Percentiles rank a stretch among this genome's conserved stretches.
Conservation (phyloP, 2,888 invertebrate species). For the Epinotia demarniana region DNA sequence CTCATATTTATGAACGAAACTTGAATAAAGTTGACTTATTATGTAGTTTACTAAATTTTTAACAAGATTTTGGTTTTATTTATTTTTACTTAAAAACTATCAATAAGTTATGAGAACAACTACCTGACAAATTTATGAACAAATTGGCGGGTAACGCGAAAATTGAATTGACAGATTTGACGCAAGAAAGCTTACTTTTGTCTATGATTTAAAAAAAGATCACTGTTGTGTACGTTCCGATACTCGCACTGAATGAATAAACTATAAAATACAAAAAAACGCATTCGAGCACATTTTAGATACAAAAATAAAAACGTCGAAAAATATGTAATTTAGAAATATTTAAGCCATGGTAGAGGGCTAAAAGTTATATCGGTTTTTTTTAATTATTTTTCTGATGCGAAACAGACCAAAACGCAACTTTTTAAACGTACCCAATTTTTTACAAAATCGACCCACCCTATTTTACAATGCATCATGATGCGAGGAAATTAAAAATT, state of each 20-base stretch:
- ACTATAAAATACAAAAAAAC: background rate
- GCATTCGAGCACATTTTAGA: constrained; percentile 7
- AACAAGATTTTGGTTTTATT: background rate
- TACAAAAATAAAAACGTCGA: constrained; percentile 12
- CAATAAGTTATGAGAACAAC: background rate
- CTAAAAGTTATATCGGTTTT: constrained; percentile 10
- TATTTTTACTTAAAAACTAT: background rate
- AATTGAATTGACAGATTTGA: constrained; percentile 11
- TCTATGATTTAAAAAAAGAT: constrained; percentile 8
- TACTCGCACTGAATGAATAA: too few relatives aligned
- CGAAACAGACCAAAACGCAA: constrained; percentile 11
- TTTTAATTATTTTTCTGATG: constrained; percentile 16
- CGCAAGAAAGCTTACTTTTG: background rate
- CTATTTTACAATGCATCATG: too few relatives aligned
- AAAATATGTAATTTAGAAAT: background rate
- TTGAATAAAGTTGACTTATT: background rate
- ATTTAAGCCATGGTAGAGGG: background rate
- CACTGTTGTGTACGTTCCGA: constrained; percentile 8
- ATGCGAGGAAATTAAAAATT: too few relatives aligned
- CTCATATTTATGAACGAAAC: constrained; percentile 7
- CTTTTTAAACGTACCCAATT: constrained; percentile 9
- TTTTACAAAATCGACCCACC: constrained; percentile 14
- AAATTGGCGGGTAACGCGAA: constrained; percentile 11
- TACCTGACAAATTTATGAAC: constrained; percentile 5
- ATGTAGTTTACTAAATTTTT: background rate